Conservation (phyloP, 2,888 invertebrate genomes). For the Plutella xylostella region DNA sequence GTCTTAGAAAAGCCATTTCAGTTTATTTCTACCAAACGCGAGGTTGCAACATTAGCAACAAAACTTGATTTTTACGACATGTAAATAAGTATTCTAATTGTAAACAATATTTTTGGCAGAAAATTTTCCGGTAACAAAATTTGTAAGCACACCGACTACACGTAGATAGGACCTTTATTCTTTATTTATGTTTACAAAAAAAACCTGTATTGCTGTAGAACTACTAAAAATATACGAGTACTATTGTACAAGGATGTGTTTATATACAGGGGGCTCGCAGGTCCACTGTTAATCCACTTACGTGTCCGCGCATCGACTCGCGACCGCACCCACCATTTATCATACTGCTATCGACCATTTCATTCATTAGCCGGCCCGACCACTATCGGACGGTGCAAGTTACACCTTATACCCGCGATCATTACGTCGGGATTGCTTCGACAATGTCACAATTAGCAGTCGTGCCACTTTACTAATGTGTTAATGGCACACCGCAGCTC, state of each 20-base stretch:
- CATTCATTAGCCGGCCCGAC: constrained; percentile 38
- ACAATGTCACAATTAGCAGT: constrained; percentile 26
- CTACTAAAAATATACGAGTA: constrained; percentile 13
- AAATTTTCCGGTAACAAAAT: no score
- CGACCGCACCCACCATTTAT: constrained; percentile 53
- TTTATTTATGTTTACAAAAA: no score
- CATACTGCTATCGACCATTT: constrained; percentile 37
- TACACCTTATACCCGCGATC: constrained; percentile 35
- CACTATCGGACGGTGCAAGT: constrained; percentile 29
- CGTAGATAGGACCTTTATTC: no score
- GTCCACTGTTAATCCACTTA: constrained; percentile 40
- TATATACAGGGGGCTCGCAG: no score
- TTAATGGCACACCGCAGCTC: constrained; percentile 25
- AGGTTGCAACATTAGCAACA: no score
- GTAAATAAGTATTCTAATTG: no score
- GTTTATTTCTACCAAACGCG: neutral
- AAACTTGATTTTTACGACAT: no score
- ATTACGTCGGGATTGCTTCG: constrained; percentile 38
- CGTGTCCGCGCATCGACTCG: constrained; percentile 27
- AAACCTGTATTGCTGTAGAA: no score
- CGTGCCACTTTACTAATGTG: constrained; percentile 32
- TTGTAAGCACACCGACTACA: no score
- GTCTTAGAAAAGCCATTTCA: constrained; percentile 30
- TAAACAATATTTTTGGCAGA: no score
- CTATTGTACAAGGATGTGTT: no score